Percentiles rank a stretch among this genome's conserved stretches.
Conservation (phyloP, 1,140 invertebrate species). For the Saccostrea glomerata region DNA sequence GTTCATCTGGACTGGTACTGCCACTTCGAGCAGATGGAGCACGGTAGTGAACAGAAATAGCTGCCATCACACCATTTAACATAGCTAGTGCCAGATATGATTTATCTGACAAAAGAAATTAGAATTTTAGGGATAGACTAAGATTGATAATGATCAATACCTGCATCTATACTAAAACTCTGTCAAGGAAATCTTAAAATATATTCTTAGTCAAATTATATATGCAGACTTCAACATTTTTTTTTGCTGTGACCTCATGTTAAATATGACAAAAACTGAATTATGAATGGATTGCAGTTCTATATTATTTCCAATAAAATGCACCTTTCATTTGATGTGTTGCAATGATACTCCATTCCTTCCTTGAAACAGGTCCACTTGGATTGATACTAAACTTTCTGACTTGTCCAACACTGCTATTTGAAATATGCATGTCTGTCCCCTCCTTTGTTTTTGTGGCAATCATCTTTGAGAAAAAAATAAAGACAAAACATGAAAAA, state of each 20-base stretch:
- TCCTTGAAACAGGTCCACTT: constrained; percentile 54
- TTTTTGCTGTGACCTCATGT: no score
- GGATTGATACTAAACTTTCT: constrained; percentile 65
- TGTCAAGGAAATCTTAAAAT: no score
- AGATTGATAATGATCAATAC: no score
- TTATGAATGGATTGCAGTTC: no score
- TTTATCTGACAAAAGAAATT: constrained; percentile 54
- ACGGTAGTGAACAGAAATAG: constrained; percentile 82
- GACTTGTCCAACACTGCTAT: constrained; percentile 43
- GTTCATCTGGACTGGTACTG: constrained; percentile 56
- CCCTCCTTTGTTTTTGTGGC: constrained; percentile 19
- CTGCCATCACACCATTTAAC: constrained; percentile 83
- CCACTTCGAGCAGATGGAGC: constrained; percentile 73
- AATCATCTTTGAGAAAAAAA: not conserved
- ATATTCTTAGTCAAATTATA: no score
- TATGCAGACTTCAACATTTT: no score
- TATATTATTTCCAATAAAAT: not conserved
- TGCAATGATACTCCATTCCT: constrained; percentile 66
- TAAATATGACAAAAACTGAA: no score
- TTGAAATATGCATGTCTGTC: not conserved
- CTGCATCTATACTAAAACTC: no score
- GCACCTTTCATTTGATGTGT: constrained; percentile 61
- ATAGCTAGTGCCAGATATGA: constrained; percentile 80
- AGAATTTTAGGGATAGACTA: no score
- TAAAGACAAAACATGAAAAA: not conserved